These are phyloP conservation scores for Balearica regulorum DNA, from an alignment of 2,797 vertebrate species.

Conservation along the genomic window DNA sequence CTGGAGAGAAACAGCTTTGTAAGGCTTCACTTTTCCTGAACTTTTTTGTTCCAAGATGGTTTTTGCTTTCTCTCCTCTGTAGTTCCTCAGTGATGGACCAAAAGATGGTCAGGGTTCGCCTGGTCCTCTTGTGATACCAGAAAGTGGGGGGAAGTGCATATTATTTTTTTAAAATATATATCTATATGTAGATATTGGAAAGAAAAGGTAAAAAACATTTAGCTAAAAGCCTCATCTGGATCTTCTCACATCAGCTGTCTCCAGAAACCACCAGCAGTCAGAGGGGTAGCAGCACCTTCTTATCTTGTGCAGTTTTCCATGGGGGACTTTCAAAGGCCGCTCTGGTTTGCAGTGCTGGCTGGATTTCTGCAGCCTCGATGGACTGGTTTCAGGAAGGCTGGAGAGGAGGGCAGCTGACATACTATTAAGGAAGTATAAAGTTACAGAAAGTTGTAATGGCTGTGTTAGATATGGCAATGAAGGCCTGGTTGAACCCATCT, in stretches of 20 bases:
- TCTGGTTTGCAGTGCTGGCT: neutral
- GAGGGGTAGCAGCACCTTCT: neutral
- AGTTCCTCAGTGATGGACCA: neutral
- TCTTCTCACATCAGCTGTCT: neutral
- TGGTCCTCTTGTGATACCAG: neutral
- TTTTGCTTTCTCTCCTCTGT: neutral
- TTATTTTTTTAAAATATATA: neutral
- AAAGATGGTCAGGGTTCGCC: neutral
- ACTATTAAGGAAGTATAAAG: neutral
- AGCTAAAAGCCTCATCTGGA: neutral
- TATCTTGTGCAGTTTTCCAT: neutral
- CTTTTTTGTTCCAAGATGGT: neutral
- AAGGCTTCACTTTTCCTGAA: neutral
- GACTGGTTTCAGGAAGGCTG: neutral
- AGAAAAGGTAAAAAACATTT: neutral
- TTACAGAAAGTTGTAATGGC: neutral
- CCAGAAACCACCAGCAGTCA: neutral
- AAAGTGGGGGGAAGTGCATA: neutral
- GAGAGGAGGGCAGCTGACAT: neutral
- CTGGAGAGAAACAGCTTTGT: neutral
- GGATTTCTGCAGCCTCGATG: neutral
- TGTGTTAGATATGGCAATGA: neutral
- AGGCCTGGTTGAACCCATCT: accelerated
- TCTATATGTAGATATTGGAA: neutral
- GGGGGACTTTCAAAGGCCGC: neutral